Conservation (phyloP, 1,140 invertebrate genomes). For the Antheraea pernyi region DNA sequence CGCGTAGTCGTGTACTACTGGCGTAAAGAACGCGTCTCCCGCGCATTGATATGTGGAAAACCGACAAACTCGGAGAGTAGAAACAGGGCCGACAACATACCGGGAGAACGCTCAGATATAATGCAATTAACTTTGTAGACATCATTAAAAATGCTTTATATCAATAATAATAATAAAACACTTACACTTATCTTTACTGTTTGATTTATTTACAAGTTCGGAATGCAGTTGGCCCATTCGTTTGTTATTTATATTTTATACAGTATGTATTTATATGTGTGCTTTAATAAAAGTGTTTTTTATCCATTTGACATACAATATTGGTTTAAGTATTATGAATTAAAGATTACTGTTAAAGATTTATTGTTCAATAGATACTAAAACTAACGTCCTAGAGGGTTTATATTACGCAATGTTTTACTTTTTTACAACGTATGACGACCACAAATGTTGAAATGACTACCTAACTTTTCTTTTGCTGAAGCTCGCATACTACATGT, state of each 20-base stretch:
- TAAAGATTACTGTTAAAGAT: too few species aligned
- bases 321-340: too few species aligned
- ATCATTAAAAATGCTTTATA: conserved; percentile 2
- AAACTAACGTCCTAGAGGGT: too few species aligned
- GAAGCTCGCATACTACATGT: too few species aligned
- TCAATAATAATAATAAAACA: conserved; percentile 4
- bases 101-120: conserved; percentile 22
- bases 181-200: conserved; percentile 3
- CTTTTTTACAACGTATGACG: too few species aligned
- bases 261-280: not conserved
- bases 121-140: conserved; percentile 1
- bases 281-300: not conserved
- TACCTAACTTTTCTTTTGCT: too few species aligned
- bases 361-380: too few species aligned
- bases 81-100: conserved; percentile 36
- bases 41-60: conserved; percentile 61
- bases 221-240: not conserved
- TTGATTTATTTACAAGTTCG: not conserved
- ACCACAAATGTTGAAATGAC: too few species aligned
- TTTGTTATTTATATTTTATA: not conserved
- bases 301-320: not conserved
- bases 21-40: conserved; percentile 45
- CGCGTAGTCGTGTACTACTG: conserved; percentile 61
- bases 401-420: too few species aligned
- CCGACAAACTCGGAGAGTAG: conserved; percentile 38